These are phyloP conservation scores for Nemotelus nigrinus DNA, from an alignment of 2,888 invertebrate species.

Conservation along the genomic window DNA sequence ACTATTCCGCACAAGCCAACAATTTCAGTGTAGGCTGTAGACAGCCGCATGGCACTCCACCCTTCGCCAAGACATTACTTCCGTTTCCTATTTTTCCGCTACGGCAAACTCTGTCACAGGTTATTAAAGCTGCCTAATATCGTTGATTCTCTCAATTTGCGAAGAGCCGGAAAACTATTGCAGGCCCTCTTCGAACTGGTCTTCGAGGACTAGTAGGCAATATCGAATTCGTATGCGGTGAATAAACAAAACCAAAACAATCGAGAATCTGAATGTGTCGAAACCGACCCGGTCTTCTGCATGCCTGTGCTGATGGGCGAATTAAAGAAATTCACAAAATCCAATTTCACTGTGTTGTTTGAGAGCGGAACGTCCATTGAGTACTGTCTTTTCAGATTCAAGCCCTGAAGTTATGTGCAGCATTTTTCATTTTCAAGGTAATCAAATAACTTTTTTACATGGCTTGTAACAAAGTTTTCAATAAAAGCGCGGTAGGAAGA, in stretches of 20 bases:
- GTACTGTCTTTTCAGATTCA: conserved; percentile 18
- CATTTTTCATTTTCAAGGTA: conserved; percentile 32
- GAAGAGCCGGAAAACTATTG: not conserved
- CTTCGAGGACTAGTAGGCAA: not conserved
- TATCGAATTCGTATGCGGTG: not conserved
- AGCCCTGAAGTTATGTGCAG: conserved; percentile 20
- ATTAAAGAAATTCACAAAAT: conserved; percentile 15
- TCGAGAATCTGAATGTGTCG: not conserved
- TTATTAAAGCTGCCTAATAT: not conserved
- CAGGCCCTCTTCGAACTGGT: not conserved
- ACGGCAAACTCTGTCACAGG: no score
- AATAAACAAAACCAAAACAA: not conserved
- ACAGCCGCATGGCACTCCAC: no score
- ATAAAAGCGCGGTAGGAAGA: not conserved
- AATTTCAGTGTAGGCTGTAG: no score
- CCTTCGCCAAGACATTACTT: no score
- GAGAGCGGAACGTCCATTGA: not conserved
- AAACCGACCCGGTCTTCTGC: not conserved
- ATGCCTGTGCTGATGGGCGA: conserved; percentile 8
- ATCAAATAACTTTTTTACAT: conserved; percentile 26
- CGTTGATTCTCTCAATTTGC: not conserved
- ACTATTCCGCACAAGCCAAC: no score
- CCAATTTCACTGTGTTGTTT: conserved; percentile 24
- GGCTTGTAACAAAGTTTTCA: no score
- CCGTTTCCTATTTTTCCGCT: no score